phyloP scores from a whole-genome alignment of 2,888 invertebrate genomes.

The Opisthograptis luteolata region DNA sequence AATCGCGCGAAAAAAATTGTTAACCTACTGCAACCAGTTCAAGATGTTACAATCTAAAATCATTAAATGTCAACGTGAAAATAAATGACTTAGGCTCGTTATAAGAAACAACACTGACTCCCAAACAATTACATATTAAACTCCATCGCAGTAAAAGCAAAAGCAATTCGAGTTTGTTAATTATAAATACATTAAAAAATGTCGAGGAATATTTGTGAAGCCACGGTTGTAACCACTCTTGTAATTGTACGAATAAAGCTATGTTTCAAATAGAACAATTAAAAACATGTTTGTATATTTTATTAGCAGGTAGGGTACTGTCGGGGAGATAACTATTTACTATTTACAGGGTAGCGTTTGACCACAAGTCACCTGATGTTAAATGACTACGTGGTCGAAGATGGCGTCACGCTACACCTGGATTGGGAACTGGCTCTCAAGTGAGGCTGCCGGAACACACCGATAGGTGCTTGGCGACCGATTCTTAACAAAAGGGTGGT shows the following conservation, averaged over 20 bases:
- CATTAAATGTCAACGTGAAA: no score
- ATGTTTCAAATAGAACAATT: constrained; percentile 12
- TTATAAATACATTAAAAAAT: constrained; percentile 41
- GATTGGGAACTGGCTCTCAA: no score
- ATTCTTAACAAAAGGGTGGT: no score
- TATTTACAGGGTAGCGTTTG: no score
- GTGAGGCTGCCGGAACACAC: no score
- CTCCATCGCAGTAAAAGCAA: constrained; percentile 30
- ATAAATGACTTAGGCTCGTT: neutral
- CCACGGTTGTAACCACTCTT: constrained; percentile 33
- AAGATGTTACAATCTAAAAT: no score
- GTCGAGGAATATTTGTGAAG: constrained; percentile 32
- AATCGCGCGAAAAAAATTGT: no score
- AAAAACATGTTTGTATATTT: constrained; percentile 6
- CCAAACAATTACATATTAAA: constrained; percentile 16
- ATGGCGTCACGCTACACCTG: no score
- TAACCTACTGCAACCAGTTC: no score
- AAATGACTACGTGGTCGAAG: no score
- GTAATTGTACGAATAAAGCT: constrained; percentile 33
- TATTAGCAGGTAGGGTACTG: neutral
- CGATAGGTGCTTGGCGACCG: no score
- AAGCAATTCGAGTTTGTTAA: constrained; percentile 36
- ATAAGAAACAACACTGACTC: neutral
- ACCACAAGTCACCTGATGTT: no score
- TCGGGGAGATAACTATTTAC: constrained; percentile 8